phyloP scores from a whole-genome alignment of 2,113 vertebrate genomes.

The Leuciscus idus region DNA sequence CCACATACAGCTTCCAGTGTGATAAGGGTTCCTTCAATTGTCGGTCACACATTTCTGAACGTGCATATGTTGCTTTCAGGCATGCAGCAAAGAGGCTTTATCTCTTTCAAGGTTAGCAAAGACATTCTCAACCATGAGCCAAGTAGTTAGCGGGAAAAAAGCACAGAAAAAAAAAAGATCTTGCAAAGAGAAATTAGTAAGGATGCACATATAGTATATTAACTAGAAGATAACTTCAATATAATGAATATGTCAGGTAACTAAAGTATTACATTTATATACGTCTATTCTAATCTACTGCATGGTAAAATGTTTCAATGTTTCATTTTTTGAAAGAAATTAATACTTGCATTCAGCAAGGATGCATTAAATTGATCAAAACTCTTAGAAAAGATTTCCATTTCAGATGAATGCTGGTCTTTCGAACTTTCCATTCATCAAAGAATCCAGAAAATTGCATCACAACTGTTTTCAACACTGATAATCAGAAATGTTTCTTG shows the following conservation, averaged over 20 bases:
- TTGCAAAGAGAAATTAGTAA: neutral
- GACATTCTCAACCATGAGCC: slow-evolving; percentile 29
- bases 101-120: neutral
- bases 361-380: neutral
- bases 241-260: neutral
- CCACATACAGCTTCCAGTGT: neutral
- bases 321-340: no score
- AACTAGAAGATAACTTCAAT: neutral
- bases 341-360: neutral
- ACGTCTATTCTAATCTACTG: neutral
- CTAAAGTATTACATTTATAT: neutral
- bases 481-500: neutral
- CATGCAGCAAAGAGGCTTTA: neutral
- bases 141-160: neutral
- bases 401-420: neutral
- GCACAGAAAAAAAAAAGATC: neutral
- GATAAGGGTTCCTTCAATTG: neutral
- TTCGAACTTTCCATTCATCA: neutral
- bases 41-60: neutral
- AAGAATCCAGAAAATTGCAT: neutral
- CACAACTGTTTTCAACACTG: neutral
- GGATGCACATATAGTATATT: neutral
- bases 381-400: neutral
- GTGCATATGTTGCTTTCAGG: neutral
- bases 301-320: neutral